A percentile compares a stretch with the other conserved stretches of the same genome.
phyloP scores from a whole-genome alignment of 1,140 invertebrate genomes.

The Leptopilina clavipes region DNA sequence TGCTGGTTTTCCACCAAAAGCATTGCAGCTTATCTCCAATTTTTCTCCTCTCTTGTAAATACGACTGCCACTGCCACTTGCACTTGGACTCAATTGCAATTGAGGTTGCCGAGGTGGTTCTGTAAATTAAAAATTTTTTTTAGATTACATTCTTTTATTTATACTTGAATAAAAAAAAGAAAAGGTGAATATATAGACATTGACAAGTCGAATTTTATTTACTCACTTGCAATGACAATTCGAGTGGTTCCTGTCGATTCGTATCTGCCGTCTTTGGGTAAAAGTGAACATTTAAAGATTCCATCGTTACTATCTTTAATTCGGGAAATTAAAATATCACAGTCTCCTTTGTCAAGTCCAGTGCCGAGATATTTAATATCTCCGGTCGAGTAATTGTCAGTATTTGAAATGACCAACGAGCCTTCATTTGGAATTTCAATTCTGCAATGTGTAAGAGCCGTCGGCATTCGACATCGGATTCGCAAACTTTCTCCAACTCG shows the following conservation, averaged over 20 bases:
- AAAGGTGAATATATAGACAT: no score
- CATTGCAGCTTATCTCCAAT: constrained; percentile 80
- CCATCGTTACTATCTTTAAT: constrained; percentile 81
- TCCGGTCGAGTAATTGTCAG: constrained; percentile 57
- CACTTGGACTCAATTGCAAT: constrained; percentile 74
- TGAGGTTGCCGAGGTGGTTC: constrained; percentile 78
- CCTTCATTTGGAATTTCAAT: constrained; percentile 73
- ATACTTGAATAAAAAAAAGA: no score
- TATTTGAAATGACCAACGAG: constrained; percentile 57
- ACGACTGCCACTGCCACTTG: constrained; percentile 57
- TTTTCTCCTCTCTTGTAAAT: constrained; percentile 79
- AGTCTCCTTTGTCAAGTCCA: constrained; percentile 78
- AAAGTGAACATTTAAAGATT: constrained; percentile 79
- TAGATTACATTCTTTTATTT: constrained; percentile 5
- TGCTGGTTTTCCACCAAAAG: constrained; percentile 80
- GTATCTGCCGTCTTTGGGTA: constrained; percentile 67
- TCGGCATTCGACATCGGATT: constrained; percentile 71
- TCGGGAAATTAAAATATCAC: constrained; percentile 79
- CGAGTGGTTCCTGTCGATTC: constrained; percentile 74
- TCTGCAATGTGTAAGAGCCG: constrained; percentile 71
- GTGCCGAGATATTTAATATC: constrained; percentile 75
- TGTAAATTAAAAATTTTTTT: constrained; percentile 58
- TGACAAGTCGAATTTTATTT: no score
- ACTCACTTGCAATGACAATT: constrained; percentile 84
- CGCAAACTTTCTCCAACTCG: constrained; percentile 69